phyloP scores from a whole-genome alignment of 2,797 vertebrate species.

The Gallinago nigripennis region DNA sequence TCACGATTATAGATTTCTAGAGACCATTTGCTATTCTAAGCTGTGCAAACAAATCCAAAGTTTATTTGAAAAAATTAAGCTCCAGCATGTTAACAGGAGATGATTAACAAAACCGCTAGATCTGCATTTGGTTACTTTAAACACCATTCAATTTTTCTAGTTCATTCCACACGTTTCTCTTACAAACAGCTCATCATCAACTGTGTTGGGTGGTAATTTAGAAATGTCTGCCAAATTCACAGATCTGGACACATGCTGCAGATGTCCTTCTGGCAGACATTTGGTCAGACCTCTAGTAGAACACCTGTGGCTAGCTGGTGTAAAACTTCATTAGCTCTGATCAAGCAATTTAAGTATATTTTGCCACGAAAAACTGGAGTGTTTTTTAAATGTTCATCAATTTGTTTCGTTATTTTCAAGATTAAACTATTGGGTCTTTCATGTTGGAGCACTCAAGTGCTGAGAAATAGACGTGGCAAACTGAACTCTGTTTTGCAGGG shows the following conservation, averaged over 20 bases:
- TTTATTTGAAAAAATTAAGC: conserved; percentile 4
- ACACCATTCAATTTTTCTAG: background rate
- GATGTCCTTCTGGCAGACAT: background rate
- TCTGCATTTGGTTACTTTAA: background rate
- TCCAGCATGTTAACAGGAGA: background rate
- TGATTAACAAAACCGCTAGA: background rate
- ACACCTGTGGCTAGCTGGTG: background rate
- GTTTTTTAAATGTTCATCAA: background rate
- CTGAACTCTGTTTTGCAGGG: background rate
- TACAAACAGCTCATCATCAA: background rate
- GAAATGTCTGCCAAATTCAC: background rate
- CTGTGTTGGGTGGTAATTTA: background rate
- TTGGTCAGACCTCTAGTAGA: background rate
- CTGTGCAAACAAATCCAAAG: background rate
- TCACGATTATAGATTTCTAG: background rate
- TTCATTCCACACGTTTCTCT: background rate
- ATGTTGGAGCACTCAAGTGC: background rate
- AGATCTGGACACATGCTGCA: background rate
- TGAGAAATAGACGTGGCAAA: background rate
- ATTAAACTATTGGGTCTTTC: background rate
- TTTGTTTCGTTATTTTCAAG: background rate
- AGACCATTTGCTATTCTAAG: background rate
- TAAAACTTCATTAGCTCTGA: background rate
- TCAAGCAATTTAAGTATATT: background rate
- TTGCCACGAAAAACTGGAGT: background rate